phyloP scores from a whole-genome alignment of 1,140 invertebrate species.

The Lethrus apterus region DNA sequence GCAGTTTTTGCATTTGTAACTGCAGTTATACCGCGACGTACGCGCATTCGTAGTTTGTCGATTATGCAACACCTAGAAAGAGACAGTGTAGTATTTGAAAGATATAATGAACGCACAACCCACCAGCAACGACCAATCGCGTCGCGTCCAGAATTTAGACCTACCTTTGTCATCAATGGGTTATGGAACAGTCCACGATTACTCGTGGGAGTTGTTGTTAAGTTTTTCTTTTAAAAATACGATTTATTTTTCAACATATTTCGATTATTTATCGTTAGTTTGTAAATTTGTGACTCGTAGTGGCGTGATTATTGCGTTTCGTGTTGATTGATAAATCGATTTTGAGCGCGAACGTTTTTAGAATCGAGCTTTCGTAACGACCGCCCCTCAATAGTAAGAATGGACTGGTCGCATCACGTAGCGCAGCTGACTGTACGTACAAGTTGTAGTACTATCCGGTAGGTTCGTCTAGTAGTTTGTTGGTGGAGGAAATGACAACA shows the following conservation, averaged over 20 bases:
- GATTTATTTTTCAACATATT: too few species aligned
- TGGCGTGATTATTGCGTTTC: too few species aligned
- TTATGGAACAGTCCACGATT: slow-evolving; percentile 34
- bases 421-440: slow-evolving; percentile 34
- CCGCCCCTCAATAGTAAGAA: slow-evolving; percentile 34
- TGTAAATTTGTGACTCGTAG: too few species aligned
- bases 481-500: slow-evolving; percentile 17
- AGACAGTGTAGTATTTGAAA: slow-evolving; percentile 28
- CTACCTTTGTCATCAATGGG: slow-evolving; percentile 44
- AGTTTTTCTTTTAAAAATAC: slow-evolving; percentile 6
- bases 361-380: background rate
- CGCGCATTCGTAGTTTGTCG: slow-evolving; percentile 1
- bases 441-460: slow-evolving; percentile 33
- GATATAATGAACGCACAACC: slow-evolving; percentile 34
- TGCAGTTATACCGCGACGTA: slow-evolving; percentile 12
- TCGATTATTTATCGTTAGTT: too few species aligned
- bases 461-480: slow-evolving; percentile 18
- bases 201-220: slow-evolving; percentile 16
- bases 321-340: background rate
- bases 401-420: slow-evolving; percentile 30
- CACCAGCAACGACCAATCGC: slow-evolving; percentile 35
- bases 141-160: slow-evolving; percentile 34
- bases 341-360: background rate
- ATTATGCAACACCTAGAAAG: slow-evolving; percentile 16
- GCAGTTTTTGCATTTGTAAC: slow-evolving; percentile 11